A percentile compares a stretch with the other conserved stretches of the same genome.
Evolutionary conservation across 1,140 invertebrate genomes (phyloP).

Genomic region (Drosophila sturtevanti): DNA sequence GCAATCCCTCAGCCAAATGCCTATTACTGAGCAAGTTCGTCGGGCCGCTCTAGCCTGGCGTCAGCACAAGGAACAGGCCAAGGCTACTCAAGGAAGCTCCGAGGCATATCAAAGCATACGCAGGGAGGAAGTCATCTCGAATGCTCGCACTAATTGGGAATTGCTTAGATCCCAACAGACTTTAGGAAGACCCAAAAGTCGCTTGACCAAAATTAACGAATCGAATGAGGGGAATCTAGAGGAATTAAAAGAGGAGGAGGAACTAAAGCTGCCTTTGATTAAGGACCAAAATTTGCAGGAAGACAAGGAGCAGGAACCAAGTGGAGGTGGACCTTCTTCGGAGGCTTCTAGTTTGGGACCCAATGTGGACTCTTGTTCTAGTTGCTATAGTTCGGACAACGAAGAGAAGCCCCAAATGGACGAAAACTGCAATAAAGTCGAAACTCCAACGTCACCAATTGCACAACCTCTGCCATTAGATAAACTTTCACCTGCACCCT

Average conservation of each 20-base stretch:
- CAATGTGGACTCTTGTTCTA: constrained; percentile 87
- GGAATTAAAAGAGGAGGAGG: constrained; percentile 87
- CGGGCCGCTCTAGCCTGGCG: constrained; percentile 90
- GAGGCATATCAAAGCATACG: constrained; percentile 87
- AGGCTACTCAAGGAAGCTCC: constrained; percentile 87
- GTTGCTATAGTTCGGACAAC: constrained; percentile 84
- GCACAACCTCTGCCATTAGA: background rate
- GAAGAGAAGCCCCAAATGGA: constrained; percentile 80
- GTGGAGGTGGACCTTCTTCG: constrained; percentile 77
- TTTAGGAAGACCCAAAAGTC: constrained; percentile 47
- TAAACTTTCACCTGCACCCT: constrained; percentile 29
- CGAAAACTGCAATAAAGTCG: constrained; percentile 63
- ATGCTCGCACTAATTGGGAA: constrained; percentile 92
- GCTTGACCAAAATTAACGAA: constrained; percentile 72
- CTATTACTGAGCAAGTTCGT: constrained; percentile 89
- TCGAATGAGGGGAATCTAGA: constrained; percentile 83
- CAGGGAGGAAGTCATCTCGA: constrained; percentile 90
- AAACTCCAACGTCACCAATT: constrained; percentile 6
- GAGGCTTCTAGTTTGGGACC: constrained; percentile 86
- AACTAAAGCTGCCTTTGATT: constrained; percentile 83
- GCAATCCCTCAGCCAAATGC: constrained; percentile 88
- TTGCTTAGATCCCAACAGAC: constrained; percentile 86
- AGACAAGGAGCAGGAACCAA: constrained; percentile 33
- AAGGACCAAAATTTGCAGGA: constrained; percentile 54
- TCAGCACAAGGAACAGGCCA: constrained; percentile 88